These are phyloP conservation scores for Bothrops jararaca DNA, from an alignment of 2,113 vertebrate species.

Conservation along the genomic window DNA sequence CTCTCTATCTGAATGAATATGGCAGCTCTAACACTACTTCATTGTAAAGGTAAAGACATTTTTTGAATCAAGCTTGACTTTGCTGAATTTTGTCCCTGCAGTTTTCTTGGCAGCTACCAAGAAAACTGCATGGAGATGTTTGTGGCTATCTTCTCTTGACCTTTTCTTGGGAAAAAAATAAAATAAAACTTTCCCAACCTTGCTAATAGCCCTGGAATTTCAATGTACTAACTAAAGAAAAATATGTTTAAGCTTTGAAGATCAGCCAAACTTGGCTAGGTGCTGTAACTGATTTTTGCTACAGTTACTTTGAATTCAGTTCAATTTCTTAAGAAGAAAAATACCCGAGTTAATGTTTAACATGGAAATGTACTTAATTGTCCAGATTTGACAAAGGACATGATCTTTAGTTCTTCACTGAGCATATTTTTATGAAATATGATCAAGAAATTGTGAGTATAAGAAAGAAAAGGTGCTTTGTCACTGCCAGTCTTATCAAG, in stretches of 20 bases:
- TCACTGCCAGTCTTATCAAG: slow-evolving; percentile 1
- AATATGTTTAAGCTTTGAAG: no score
- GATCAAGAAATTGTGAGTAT: neutral
- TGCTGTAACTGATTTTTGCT: neutral
- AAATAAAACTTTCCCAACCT: no score
- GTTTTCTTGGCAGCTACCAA: neutral
- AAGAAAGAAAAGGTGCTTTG: neutral
- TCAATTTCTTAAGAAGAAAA: neutral
- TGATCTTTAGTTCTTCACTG: neutral
- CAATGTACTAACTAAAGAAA: no score
- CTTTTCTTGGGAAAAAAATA: no score
- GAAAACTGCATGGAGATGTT: no score
- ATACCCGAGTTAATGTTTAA: neutral
- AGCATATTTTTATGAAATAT: neutral
- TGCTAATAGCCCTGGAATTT: no score
- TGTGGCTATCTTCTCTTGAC: no score
- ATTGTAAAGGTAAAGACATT: neutral
- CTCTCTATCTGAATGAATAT: neutral
- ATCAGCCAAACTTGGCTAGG: no score
- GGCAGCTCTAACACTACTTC: neutral
- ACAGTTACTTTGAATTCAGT: neutral
- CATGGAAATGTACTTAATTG: neutral
- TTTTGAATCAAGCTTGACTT: neutral
- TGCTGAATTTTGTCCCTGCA: neutral
- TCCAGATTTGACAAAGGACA: neutral